Percentiles rank a stretch among this genome's conserved stretches.
Evolutionary conservation across 2,113 vertebrate species (phyloP).

Genomic region (Barnardius zonarius): DNA sequence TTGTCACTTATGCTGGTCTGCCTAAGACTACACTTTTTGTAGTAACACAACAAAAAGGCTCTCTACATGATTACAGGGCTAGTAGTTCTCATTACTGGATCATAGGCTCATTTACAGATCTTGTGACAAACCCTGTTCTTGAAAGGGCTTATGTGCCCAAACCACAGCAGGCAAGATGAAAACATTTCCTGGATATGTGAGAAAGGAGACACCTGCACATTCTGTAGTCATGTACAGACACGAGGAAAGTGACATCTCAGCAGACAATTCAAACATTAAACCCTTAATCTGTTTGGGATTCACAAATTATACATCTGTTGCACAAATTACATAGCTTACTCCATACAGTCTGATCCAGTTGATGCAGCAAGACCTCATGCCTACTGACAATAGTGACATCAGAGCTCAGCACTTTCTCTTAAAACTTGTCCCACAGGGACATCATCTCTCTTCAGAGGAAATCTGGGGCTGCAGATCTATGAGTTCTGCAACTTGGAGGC

Average conservation of each 20-base stretch:
- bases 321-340: neutral
- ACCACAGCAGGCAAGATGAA: neutral
- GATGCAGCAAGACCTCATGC: neutral
- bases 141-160: neutral
- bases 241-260: neutral
- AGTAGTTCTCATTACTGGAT: neutral
- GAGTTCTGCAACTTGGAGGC: neutral
- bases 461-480: neutral
- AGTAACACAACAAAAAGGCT: neutral
- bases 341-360: neutral
- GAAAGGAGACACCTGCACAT: neutral
- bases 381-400: neutral
- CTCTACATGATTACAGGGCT: neutral
- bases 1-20: neutral
- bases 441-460: neutral
- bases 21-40: neutral
- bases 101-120: neutral
- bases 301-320: neutral
- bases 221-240: neutral
- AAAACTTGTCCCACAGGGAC: rapidly evolving
- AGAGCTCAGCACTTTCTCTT: neutral
- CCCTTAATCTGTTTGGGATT: neutral
- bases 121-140: neutral
- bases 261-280: neutral
- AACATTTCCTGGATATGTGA: neutral